Conservation (phyloP, 2,797 vertebrate species). For the Atherinosoma microstoma region DNA sequence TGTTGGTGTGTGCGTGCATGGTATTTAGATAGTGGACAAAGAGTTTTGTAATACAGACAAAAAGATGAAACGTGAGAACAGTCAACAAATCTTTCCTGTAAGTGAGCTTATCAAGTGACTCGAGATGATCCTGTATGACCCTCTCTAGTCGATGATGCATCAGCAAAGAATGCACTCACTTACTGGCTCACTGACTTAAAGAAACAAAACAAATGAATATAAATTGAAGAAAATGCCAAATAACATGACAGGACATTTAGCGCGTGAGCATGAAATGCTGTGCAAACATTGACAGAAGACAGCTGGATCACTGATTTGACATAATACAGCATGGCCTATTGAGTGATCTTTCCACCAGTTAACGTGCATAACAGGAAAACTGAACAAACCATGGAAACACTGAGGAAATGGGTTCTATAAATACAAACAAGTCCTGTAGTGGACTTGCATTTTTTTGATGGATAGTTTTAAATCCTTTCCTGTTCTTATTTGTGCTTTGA, state of each 20-base stretch:
- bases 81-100: slow-evolving; percentile 50
- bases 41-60: slow-evolving; percentile 25
- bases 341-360: neutral
- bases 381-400: slow-evolving; percentile 20
- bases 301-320: neutral
- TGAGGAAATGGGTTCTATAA: slow-evolving; percentile 10
- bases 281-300: neutral
- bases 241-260: neutral
- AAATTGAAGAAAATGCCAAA: neutral
- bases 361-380: neutral
- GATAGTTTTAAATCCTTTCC: neutral
- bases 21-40: neutral
- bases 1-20: neutral
- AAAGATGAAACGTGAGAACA: slow-evolving; percentile 27
- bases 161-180: slow-evolving; percentile 11
- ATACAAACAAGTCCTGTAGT: slow-evolving; percentile 16
- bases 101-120: slow-evolving; percentile 39
- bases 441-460: neutral
- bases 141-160: slow-evolving; percentile 10
- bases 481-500: slow-evolving; percentile 6
- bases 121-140: slow-evolving; percentile 25
- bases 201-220: neutral
- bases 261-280: neutral
- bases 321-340: neutral
- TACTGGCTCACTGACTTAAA: slow-evolving; percentile 16